These are phyloP conservation scores for Pelosia muscerda DNA, from an alignment of 2,888 invertebrate species.

Conservation along the genomic window DNA sequence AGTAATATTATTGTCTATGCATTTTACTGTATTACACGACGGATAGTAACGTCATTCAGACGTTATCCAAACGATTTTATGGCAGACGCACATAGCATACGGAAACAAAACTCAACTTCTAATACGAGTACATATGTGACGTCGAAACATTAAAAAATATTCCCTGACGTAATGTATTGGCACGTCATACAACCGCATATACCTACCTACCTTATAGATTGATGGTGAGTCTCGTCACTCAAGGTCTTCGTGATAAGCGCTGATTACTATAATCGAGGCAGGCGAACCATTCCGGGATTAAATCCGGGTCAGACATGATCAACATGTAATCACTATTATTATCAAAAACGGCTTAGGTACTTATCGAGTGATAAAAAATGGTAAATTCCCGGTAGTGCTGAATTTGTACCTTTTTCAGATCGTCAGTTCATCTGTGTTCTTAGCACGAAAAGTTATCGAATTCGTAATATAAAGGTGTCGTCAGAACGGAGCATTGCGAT, in stretches of 20 bases:
- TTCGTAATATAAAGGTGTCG: too few species aligned
- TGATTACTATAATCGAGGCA: constrained; percentile 15
- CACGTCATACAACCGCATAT: background rate
- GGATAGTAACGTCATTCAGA: background rate
- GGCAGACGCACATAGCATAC: background rate
- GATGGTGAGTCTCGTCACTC: background rate
- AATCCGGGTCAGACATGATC: constrained; percentile 6
- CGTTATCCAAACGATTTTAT: background rate
- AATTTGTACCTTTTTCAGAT: too few species aligned
- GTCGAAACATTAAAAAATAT: background rate
- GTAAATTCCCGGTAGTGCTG: too few species aligned
- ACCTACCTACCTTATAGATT: too few species aligned
- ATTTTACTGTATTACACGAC: too few species aligned
- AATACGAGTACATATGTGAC: background rate
- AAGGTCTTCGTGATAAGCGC: constrained; percentile 20
- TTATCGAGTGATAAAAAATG: background rate
- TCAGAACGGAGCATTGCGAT: too few species aligned
- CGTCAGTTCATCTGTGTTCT: too few species aligned
- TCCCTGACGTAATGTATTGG: background rate
- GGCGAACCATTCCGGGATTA: constrained; percentile 22
- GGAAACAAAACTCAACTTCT: background rate
- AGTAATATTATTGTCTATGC: too few species aligned
- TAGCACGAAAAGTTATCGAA: too few species aligned
- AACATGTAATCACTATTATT: background rate
- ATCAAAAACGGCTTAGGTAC: background rate